These are phyloP conservation scores for Monoplex corrugatus DNA, from an alignment of 2,888 invertebrate species.

Conservation along the genomic window DNA sequence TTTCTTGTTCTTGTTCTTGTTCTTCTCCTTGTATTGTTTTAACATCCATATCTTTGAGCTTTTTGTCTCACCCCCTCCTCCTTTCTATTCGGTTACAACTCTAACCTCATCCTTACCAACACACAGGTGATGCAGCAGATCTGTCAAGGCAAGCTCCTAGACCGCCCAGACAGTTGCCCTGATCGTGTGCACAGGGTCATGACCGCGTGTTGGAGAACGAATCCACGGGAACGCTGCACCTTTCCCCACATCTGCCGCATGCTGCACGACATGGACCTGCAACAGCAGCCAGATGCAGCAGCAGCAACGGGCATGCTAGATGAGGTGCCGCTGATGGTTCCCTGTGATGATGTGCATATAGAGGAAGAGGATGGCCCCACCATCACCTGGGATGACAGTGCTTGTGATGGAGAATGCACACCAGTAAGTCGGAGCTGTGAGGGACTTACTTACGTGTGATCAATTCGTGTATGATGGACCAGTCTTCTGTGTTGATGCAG, in stretches of 20 bases:
- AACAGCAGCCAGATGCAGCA: background rate
- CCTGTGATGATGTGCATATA: background rate
- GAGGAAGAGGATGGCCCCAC: background rate
- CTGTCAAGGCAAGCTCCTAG: slow-evolving; percentile 9
- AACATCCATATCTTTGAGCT: too few relatives aligned
- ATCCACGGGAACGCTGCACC: background rate
- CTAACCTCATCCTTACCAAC: too few relatives aligned
- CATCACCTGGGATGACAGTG: background rate
- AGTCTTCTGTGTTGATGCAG: too few relatives aligned
- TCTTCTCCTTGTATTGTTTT: background rate
- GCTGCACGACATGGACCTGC: background rate
- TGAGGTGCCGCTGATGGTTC: background rate
- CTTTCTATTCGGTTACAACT: background rate
- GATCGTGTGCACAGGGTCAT: background rate
- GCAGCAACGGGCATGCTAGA: background rate
- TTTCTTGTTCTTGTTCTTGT: background rate
- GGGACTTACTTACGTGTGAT: background rate
- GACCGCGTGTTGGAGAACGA: background rate
- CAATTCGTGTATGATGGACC: too few relatives aligned
- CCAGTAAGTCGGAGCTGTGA: background rate
- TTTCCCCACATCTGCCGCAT: background rate
- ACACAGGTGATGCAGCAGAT: slow-evolving; percentile 20
- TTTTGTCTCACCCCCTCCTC: background rate
- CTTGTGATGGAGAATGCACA: background rate
- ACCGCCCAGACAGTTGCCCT: background rate